phyloP scores from a whole-genome alignment of 2,888 invertebrate species.

The Baronia brevicornis region DNA sequence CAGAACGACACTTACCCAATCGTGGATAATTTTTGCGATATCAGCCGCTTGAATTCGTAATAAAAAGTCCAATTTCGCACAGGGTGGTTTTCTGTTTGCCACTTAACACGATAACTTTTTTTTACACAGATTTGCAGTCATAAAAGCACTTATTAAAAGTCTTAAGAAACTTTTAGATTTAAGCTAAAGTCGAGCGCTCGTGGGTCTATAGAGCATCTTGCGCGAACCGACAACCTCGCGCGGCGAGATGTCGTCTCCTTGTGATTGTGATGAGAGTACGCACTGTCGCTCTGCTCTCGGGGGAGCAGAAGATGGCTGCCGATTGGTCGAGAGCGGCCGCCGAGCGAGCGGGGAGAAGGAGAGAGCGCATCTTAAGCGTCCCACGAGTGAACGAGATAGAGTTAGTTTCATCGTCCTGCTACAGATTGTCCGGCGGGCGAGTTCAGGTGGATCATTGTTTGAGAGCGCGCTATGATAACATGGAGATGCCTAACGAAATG shows the following conservation, averaged over 20 bases:
- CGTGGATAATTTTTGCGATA: conserved; percentile 70
- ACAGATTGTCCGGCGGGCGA: conserved; percentile 58
- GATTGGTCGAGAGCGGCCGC: conserved; percentile 67
- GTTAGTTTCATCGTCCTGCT: conserved; percentile 58
- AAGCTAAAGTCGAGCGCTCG: conserved; percentile 42
- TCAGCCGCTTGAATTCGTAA: conserved; percentile 46
- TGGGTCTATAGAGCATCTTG: conserved; percentile 34
- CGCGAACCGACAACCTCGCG: conserved; percentile 66
- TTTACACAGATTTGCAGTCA: conserved; percentile 58
- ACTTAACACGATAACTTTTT: conserved; percentile 49
- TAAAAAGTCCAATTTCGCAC: conserved; percentile 48
- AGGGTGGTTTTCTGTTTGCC: conserved; percentile 52
- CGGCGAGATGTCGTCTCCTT: conserved; percentile 69
- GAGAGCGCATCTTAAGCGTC: conserved; percentile 57
- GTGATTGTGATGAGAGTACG: conserved; percentile 71
- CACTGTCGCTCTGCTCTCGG: conserved; percentile 75
- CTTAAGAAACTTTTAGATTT: conserved; percentile 40
- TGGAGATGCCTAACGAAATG: conserved; percentile 54
- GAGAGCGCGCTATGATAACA: conserved; percentile 62
- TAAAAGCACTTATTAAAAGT: conserved; percentile 39
- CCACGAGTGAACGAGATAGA: conserved; percentile 58
- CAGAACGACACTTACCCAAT: conserved; percentile 70
- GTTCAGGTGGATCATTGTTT: conserved; percentile 65
- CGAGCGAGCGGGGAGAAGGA: conserved; percentile 61
- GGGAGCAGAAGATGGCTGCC: conserved; percentile 72